Conservation (phyloP, 1,140 invertebrate genomes). For the Drosophila kikkawai region DNA sequence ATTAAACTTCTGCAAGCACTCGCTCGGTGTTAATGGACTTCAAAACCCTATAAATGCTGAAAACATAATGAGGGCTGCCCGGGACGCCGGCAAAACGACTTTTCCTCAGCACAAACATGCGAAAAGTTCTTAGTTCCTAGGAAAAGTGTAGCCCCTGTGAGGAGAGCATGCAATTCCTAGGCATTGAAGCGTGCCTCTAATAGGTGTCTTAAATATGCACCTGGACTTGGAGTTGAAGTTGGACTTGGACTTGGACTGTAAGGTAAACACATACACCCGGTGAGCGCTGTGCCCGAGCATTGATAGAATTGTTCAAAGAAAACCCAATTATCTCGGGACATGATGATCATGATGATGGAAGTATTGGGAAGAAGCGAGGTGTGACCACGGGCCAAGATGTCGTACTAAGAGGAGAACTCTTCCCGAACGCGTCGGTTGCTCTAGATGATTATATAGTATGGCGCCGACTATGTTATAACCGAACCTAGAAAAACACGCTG, state of each 20-base stretch:
- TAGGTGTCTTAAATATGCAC: slow-evolving; percentile 53
- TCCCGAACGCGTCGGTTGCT: slow-evolving; percentile 32
- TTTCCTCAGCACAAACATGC: slow-evolving; percentile 29
- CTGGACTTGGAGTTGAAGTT: slow-evolving; percentile 21
- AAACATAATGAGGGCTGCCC: slow-evolving; percentile 31
- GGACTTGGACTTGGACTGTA: slow-evolving; percentile 18
- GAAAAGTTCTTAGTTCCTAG: slow-evolving; percentile 35
- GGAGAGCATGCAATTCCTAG: slow-evolving; percentile 49
- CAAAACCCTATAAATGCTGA: slow-evolving; percentile 29
- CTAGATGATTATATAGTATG: slow-evolving; percentile 63
- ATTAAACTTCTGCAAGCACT: slow-evolving; percentile 26
- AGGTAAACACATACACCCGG: slow-evolving; percentile 9
- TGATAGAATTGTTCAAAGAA: slow-evolving; percentile 73
- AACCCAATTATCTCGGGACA: slow-evolving; percentile 62
- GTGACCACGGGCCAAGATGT: slow-evolving; percentile 64
- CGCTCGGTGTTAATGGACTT: slow-evolving; percentile 43
- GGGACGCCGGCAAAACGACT: slow-evolving; percentile 20
- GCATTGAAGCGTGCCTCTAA: slow-evolving; percentile 74
- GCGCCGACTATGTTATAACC: slow-evolving; percentile 2
- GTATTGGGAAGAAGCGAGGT: slow-evolving; percentile 62
- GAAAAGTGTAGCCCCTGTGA: slow-evolving; percentile 18
- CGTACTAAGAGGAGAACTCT: slow-evolving; percentile 22
- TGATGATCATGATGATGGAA: slow-evolving; percentile 49
- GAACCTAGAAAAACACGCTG: neutral
- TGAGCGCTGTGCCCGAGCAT: slow-evolving; percentile 45